Evolutionary conservation across 2,888 invertebrate genomes (phyloP), one percentile per base, ranked within the genome.

Genomic region (Lasioglossum vierecki): DNA sequence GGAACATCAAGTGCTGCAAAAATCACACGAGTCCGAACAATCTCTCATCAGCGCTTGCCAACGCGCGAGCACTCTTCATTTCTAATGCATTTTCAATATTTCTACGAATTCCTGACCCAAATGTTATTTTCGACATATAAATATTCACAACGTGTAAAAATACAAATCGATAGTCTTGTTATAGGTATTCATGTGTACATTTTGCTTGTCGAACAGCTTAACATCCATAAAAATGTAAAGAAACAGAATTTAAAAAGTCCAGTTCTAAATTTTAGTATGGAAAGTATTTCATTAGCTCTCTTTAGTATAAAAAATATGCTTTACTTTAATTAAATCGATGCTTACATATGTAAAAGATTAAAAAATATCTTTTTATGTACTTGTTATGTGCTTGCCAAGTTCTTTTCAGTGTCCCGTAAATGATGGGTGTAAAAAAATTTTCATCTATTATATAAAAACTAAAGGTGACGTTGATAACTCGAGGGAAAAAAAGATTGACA

Each of bases 61-160:
- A 63, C 63, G 15, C 15, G 63, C n/a, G 15, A 63, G 30, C 30
- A 63, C 26, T 30, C 63, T 63, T 30, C 63, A 15, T 30, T 63
- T 63, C 30, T 63, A 63, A 30, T 30, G 63, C 63, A 30, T 63
- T 63, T 63, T 30, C 63, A 63, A 63, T 63, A 63, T 63, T 63
- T 30, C 63, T 63, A 30, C 26, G 2, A 30, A 26, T 30, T 63
- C 30, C 30, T 30, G 63, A 2, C 30, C 30, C 63, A 63, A 30
- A 63, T 63, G n/a, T 30, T 13, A 6, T 2, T 13, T 2, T 13
- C 30, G 15, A 15, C 30, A 63, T 9, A 15, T 30, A 63, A 63
- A 63, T 63, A 63, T 30, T 26, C 4, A 63, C 15, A 63, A 63
- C 15, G 15, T 63, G 63, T 53, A 53, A 53, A 22, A 22, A 9